Base-by-base conservation (phyloP, 2,113 vertebrate genomes). In the Phocoena phocoena region DNA sequence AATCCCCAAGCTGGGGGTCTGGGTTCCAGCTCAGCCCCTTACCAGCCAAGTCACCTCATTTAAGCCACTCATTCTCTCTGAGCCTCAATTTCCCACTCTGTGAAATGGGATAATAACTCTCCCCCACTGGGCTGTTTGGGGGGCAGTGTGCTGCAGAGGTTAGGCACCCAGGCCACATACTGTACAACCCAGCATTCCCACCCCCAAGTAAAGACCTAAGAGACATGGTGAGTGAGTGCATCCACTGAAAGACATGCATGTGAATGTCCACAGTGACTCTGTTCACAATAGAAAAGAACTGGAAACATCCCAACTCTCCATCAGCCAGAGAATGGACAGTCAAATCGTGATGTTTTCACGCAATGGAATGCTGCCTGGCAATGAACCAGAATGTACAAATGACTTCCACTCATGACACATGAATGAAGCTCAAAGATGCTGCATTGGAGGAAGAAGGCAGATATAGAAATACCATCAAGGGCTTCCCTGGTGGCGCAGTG, bases 341-440 rank as follows among this genome's bases (percentile, higher is more conserved):
- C 68, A 8, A 28, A 44, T 1, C 31, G 74, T n/a, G 41, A 63
- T 47, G n/a, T 14, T 65, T 73, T 21, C 31, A 31, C 6, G 36
- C 41, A 73, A 36, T 18, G 23, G 23, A 55, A 26, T 55, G 36
- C 60, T n/a, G 70, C 26, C 18, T 6, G 3, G 47, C 10, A 25
- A 23, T 18, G 2, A 91, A 33, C 33, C 50, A 80, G 26, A 74
- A 65, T 71, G 44, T 38, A 55, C 58, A 31, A 25, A 38, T 17
- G 4, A 50, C 26, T 33, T 38, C n/a, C 2, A 3, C 58, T 53
- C n/a, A 11, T 0, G 0, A 73, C 44, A 28, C 26, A 3, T 8
- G 36, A 60, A 5, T 33, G 58, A 82, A 80, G 6, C 4, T 41
- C 44, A n/a, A 5, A 53, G 63, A 58, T 23, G 65, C 10, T 36